Conservation (phyloP, 2,113 vertebrate species). For the Paracanthobrama guichenoti region DNA sequence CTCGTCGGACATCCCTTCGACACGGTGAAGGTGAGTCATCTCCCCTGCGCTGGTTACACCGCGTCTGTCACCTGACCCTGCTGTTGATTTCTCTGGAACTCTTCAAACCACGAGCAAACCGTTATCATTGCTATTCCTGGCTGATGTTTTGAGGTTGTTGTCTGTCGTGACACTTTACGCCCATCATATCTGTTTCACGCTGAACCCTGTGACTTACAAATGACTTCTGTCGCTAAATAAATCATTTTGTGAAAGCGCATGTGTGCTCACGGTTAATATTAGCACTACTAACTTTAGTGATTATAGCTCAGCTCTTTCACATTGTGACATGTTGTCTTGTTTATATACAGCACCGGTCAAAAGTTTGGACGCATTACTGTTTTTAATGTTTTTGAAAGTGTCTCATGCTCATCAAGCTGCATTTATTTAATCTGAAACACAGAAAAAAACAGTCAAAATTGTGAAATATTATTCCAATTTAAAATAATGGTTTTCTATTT, state of each 20-base stretch:
- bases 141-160: not conserved
- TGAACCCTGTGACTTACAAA: conserved; percentile 7
- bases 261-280: not conserved
- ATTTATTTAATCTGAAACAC: too few relatives aligned
- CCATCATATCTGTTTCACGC: not conserved
- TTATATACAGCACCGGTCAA: too few relatives aligned
- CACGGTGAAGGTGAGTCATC: conserved; percentile 88
- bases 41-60: too few relatives aligned
- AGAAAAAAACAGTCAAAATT: too few relatives aligned
- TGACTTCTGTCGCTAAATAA: not conserved
- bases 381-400: too few relatives aligned
- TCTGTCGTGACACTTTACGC: not conserved
- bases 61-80: not conserved
- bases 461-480: too few relatives aligned
- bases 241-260: not conserved
- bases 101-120: not conserved
- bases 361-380: too few relatives aligned
- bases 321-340: too few relatives aligned
- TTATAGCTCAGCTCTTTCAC: too few relatives aligned
- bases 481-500: too few relatives aligned
- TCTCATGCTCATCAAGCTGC: too few relatives aligned
- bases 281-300: too few relatives aligned
- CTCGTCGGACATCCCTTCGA: conserved; percentile 97
- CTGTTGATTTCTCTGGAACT: not conserved
- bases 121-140: not conserved